Evolutionary conservation across 2,888 invertebrate genomes (phyloP).

Genomic region (Tetanocera ferruginea): DNA sequence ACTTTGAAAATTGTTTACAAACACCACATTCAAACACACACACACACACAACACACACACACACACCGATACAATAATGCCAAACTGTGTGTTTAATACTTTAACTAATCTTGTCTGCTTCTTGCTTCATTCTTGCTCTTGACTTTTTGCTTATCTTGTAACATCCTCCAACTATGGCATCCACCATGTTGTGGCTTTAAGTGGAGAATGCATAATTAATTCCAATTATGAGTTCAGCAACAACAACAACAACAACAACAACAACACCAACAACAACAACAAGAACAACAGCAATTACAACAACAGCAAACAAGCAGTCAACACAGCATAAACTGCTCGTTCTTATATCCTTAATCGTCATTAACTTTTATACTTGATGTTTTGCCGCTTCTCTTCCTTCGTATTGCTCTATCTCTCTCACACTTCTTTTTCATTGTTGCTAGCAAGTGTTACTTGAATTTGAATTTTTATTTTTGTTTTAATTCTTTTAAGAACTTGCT

Average conservation of each 20-base stretch:
- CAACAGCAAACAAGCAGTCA: conserved; percentile 7
- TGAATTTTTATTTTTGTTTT: neutral
- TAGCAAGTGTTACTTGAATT: neutral
- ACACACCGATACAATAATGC: neutral
- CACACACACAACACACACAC: neutral
- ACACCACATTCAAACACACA: conserved; percentile 15
- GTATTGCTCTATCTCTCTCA: neutral
- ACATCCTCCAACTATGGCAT: neutral
- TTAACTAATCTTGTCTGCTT: conserved; percentile 25
- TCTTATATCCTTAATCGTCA: conserved; percentile 31
- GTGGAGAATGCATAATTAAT: conserved; percentile 71
- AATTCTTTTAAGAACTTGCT: neutral
- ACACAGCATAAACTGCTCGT: conserved; percentile 1
- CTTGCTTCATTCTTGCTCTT: neutral
- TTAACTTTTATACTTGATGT: conserved; percentile 28
- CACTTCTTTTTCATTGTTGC: neutral
- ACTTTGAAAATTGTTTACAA: conserved; percentile 52
- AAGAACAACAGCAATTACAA: conserved; percentile 53
- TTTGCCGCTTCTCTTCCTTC: neutral
- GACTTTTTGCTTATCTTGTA: neutral
- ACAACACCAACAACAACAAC: conserved; percentile 54
- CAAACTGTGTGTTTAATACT: conserved; percentile 38
- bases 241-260: conserved; percentile 6
- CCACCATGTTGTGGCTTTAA: conserved; percentile 57
- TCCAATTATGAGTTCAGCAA: conserved; percentile 68